phyloP scores from a whole-genome alignment of 2,797 vertebrate genomes.

The Hemibagrus guttatus region DNA sequence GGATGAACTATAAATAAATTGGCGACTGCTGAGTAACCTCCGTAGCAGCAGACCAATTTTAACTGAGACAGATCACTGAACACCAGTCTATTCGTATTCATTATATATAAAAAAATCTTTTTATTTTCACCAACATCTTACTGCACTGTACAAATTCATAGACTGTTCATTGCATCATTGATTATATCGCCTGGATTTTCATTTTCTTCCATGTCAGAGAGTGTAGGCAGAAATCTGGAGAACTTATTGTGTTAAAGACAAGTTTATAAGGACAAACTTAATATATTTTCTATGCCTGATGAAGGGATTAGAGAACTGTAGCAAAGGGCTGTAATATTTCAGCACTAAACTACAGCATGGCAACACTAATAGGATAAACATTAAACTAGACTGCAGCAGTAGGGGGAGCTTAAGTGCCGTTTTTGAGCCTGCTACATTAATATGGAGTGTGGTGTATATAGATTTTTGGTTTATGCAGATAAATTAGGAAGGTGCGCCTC shows the following conservation, averaged over 20 bases:
- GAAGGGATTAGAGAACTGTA: neutral
- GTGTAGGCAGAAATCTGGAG: too few relatives aligned
- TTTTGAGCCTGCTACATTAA: neutral
- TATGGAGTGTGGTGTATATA: neutral
- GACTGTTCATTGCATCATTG: neutral
- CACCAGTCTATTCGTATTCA: neutral
- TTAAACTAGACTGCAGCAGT: neutral
- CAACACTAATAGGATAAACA: neutral
- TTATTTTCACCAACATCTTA: neutral
- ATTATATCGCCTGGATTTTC: neutral
- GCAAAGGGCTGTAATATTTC: neutral
- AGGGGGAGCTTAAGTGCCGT: neutral
- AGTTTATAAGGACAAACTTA: neutral
- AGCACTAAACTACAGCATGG: neutral
- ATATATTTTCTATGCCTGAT: neutral
- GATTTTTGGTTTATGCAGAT: neutral
- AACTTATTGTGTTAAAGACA: too few relatives aligned
- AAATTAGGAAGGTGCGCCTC: neutral
- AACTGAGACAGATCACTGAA: slow-evolving; percentile 10
- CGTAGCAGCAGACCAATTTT: neutral
- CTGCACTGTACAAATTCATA: neutral
- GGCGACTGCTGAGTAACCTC: slow-evolving; percentile 8
- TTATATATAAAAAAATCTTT: neutral
- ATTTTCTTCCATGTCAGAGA: neutral
- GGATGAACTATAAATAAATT: slow-evolving; percentile 31